Percentiles rank a stretch among this genome's conserved stretches.
phyloP scores from a whole-genome alignment of 2,797 vertebrate species.

The Hydrocynus forskahlii region DNA sequence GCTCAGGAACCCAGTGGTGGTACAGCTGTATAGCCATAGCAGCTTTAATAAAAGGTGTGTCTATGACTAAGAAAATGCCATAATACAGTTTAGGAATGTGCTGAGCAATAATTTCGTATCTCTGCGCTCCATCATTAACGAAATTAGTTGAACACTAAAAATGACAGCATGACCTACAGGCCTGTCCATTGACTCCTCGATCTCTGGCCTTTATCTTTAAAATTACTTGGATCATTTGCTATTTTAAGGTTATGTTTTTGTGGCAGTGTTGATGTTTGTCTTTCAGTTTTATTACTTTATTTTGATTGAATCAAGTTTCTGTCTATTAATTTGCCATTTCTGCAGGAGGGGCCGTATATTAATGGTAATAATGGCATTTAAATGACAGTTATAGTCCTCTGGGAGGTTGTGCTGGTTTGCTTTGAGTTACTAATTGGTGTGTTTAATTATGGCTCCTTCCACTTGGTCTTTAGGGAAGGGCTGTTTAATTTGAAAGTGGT shows the following conservation, averaged over 20 bases:
- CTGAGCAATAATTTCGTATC: no score
- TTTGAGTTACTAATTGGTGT: conserved; percentile 74
- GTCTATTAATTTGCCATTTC: conserved; percentile 23
- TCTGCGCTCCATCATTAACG: no score
- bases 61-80: neutral
- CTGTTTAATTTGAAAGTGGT: conserved; percentile 21
- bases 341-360: conserved; percentile 14
- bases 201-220: neutral
- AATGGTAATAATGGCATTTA: conserved; percentile 31
- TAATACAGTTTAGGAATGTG: no score
- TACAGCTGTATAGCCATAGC: no score
- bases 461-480: conserved; percentile 28
- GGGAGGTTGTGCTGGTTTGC: conserved; percentile 63
- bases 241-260: neutral
- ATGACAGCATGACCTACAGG: no score
- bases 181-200: neutral
- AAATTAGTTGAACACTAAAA: no score
- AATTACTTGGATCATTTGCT: neutral
- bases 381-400: conserved; percentile 59
- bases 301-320: conserved; percentile 1
- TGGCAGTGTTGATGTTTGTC: neutral
- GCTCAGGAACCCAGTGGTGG: no score
- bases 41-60: no score
- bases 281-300: conserved; percentile 4
- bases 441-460: conserved; percentile 59